Conservation (phyloP, 2,113 vertebrate genomes). For the Rousettus leschenaultii region DNA sequence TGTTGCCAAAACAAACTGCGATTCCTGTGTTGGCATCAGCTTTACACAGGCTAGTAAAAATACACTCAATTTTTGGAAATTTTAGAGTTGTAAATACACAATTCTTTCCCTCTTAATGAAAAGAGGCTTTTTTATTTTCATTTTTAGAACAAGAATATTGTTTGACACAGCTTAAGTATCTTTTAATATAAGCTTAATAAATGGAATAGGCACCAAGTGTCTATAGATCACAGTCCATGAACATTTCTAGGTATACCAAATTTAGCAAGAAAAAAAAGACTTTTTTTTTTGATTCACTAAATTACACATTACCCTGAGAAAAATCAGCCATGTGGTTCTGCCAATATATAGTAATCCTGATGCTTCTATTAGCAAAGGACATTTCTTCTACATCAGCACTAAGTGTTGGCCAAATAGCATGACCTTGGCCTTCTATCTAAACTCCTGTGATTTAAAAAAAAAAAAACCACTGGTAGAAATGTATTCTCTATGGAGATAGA, state of each 20-base stretch:
- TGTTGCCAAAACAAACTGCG: conserved; percentile 60
- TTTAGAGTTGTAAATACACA: conserved; percentile 38
- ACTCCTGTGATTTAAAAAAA: neutral
- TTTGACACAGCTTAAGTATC: neutral
- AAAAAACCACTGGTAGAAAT: conserved; percentile 61
- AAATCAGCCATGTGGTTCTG: conserved; percentile 29
- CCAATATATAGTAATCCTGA: conserved; percentile 41
- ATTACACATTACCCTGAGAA: conserved; percentile 57
- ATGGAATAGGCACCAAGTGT: neutral
- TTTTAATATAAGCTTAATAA: conserved; percentile 21
- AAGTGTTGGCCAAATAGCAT: conserved; percentile 57
- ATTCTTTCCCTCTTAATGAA: conserved; percentile 35
- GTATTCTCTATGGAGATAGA: conserved; percentile 73
- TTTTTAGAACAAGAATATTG: neutral
- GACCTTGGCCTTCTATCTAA: conserved; percentile 66
- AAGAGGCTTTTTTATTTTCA: conserved; percentile 36
- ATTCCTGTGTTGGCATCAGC: neutral
- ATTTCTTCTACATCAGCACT: conserved; percentile 53
- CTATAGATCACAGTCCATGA: conserved; percentile 39
- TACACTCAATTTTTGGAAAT: conserved; percentile 23
- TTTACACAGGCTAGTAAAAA: conserved; percentile 58
- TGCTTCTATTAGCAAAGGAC: conserved; percentile 29
- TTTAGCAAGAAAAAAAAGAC: neutral
- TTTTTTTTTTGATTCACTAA: conserved; percentile 46
- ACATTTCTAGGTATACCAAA: conserved; percentile 28